phyloP scores from a whole-genome alignment of 2,888 invertebrate species.

The Phaonia tiefii region DNA sequence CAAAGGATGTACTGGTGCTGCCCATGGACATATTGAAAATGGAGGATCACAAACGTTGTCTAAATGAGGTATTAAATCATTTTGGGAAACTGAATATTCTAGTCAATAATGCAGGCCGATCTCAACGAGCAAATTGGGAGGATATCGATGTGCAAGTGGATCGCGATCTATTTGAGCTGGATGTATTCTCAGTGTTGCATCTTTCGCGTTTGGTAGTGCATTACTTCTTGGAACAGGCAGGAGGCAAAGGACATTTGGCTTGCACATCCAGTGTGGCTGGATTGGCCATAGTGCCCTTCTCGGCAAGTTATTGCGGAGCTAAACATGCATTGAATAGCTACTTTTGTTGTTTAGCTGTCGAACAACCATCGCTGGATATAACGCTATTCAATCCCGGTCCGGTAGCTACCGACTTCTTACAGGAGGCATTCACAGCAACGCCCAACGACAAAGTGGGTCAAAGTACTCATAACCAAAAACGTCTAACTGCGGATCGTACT shows the following conservation, averaged over 20 bases:
- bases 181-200: constrained; percentile 87
- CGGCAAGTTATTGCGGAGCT: constrained; percentile 86
- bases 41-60: constrained; percentile 83
- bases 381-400: constrained; percentile 90
- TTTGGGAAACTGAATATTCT: constrained; percentile 89
- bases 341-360: constrained; percentile 84
- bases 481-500: constrained; percentile 83
- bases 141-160: constrained; percentile 87
- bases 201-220: constrained; percentile 86
- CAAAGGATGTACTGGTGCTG: constrained; percentile 85
- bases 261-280: constrained; percentile 89
- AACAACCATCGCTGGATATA: constrained; percentile 83
- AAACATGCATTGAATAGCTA: constrained; percentile 91
- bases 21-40: constrained; percentile 86
- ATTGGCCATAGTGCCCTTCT: constrained; percentile 84
- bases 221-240: constrained; percentile 82
- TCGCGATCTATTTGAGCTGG: constrained; percentile 87
- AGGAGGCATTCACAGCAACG: constrained; percentile 86
- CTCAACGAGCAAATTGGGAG: constrained; percentile 88
- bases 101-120: constrained; percentile 90
- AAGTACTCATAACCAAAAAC: constrained; percentile 80
- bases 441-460: constrained; percentile 81
- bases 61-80: constrained; percentile 84
- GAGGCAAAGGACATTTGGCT: constrained; percentile 85
- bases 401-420: constrained; percentile 85